These are phyloP conservation scores for Drosophila algonquin DNA, from an alignment of 2,888 invertebrate genomes.

Conservation along the genomic window DNA sequence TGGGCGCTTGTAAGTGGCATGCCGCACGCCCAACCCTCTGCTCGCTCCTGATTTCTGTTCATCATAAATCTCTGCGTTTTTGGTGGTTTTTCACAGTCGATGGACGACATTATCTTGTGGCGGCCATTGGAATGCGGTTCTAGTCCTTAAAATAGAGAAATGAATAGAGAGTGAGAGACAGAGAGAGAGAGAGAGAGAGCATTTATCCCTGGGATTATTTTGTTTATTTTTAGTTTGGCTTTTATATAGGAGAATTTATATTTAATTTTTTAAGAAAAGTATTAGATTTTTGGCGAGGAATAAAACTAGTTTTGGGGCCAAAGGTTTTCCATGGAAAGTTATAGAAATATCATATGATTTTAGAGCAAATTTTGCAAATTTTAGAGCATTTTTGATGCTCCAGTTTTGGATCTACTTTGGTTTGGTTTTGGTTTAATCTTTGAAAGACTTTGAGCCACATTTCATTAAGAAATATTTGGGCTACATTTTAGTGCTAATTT, in stretches of 20 bases:
- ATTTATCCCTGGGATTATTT: not conserved
- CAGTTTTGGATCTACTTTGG: too few relatives aligned
- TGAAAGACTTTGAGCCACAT: not conserved
- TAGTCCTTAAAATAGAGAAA: slow-evolving; percentile 30
- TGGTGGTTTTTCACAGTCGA: slow-evolving; percentile 75
- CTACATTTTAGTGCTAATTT: not conserved
- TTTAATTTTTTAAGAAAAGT: slow-evolving; percentile 21
- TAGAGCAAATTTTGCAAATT: not conserved
- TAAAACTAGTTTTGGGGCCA: not conserved
- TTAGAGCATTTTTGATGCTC: too few relatives aligned
- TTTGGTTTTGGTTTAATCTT: not conserved
- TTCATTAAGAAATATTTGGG: not conserved
- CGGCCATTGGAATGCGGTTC: slow-evolving; percentile 27
- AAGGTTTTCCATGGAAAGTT: not conserved
- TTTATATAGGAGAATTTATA: slow-evolving; percentile 3
- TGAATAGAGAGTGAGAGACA: slow-evolving; percentile 34
- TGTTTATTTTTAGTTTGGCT: slow-evolving; percentile 8
- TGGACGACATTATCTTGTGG: slow-evolving; percentile 32
- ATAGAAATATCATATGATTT: not conserved
- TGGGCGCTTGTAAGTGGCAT: slow-evolving; percentile 74
- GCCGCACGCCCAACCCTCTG: slow-evolving; percentile 16
- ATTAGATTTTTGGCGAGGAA: not conserved
- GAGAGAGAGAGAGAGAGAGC: not conserved
- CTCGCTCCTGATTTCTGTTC: slow-evolving; percentile 64
- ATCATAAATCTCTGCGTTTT: slow-evolving; percentile 77